These are phyloP conservation scores for Cossypha heuglini DNA, from an alignment of 2,797 vertebrate genomes.

Conservation along the genomic window DNA sequence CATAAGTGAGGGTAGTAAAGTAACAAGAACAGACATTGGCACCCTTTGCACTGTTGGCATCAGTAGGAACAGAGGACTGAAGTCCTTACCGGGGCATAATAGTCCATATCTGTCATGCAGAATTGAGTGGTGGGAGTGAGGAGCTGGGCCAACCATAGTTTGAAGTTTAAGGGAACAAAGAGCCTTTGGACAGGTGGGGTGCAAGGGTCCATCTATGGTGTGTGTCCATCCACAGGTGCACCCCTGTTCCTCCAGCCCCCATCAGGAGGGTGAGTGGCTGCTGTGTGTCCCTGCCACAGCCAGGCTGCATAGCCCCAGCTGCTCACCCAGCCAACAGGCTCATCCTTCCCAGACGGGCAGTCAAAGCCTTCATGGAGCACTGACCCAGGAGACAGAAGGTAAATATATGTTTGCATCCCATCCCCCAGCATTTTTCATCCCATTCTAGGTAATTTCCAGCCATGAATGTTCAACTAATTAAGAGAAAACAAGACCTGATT, in stretches of 20 bases:
- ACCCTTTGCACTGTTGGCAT: not conserved
- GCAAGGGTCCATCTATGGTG: no score
- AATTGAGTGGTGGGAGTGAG: not conserved
- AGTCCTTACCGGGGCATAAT: not conserved
- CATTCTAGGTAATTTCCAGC: not conserved
- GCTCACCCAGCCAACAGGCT: not conserved
- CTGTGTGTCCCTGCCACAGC: not conserved
- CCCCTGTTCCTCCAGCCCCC: fast-evolving
- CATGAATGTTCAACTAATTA: not conserved
- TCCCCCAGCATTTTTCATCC: not conserved
- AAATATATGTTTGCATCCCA: not conserved
- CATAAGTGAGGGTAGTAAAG: not conserved
- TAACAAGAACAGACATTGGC: not conserved
- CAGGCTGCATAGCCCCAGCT: not conserved
- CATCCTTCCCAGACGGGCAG: not conserved
- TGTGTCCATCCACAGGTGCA: fast-evolving
- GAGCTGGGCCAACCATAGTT: not conserved
- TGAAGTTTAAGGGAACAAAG: not conserved
- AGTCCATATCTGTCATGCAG: not conserved
- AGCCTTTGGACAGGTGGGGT: not conserved
- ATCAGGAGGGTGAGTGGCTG: not conserved
- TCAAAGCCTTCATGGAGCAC: not conserved
- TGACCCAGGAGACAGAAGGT: not conserved
- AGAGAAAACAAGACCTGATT: not conserved
- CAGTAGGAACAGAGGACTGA: not conserved